phyloP scores from a whole-genome alignment of 2,113 vertebrate species.

The Lepisosteus oculatus region DNA sequence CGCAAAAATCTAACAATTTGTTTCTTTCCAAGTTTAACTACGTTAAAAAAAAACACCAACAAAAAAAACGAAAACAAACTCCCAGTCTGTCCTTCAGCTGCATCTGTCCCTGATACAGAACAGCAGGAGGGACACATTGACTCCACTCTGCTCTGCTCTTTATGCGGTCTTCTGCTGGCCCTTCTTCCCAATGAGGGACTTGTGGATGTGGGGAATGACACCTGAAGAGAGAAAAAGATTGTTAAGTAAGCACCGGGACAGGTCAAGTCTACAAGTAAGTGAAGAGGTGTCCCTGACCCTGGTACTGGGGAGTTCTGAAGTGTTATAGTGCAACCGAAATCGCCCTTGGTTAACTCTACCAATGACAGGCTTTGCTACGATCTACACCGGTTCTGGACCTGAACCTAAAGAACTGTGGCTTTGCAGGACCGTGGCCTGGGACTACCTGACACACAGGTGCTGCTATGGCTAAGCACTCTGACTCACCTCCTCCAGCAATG shows the following conservation, averaged over 20 bases:
- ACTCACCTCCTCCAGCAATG: constrained; percentile 91
- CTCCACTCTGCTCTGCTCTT: constrained; percentile 44
- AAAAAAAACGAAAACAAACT: constrained; percentile 54
- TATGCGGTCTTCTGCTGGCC: constrained; percentile 97
- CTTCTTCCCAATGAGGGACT: constrained; percentile 98
- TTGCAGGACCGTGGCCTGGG: no score
- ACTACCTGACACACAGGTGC: no score
- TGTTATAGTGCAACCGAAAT: no score
- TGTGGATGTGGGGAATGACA: constrained; percentile 98
- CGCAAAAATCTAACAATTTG: constrained; percentile 58
- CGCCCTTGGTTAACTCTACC: neutral
- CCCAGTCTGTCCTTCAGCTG: constrained; percentile 56
- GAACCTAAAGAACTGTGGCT: no score
- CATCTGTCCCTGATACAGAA: constrained; percentile 52
- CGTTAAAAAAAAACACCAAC: constrained; percentile 45
- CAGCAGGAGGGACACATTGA: constrained; percentile 56
- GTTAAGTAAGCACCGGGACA: no score
- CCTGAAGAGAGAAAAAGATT: constrained; percentile 56
- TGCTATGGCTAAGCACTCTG: no score
- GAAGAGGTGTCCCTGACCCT: no score
- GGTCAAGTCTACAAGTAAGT: no score
- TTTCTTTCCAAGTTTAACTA: constrained; percentile 59
- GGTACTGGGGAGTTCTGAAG: no score
- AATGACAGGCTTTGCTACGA: no score
- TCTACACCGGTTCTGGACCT: no score